A percentile compares a stretch with the other conserved stretches of the same genome.
Evolutionary conservation across 2,113 vertebrate genomes (phyloP).

Genomic region (Shinisaurus crocodilurus): DNA sequence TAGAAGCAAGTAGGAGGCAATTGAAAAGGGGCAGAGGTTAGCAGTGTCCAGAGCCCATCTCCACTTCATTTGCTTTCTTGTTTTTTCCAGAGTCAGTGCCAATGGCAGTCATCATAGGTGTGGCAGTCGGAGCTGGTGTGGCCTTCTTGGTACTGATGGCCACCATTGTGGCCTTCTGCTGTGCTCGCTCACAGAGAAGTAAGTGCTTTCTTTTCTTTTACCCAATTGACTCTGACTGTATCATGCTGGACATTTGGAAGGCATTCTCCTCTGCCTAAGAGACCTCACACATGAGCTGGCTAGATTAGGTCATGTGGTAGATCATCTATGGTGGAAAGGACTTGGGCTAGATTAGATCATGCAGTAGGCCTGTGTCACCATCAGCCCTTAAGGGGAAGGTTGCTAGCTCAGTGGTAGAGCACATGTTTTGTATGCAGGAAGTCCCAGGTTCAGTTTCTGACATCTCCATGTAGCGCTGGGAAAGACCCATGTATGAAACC

Average conservation of each 20-base stretch:
- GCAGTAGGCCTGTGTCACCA: neutral
- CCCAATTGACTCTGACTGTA: neutral
- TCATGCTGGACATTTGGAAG: neutral
- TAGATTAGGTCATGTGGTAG: neutral
- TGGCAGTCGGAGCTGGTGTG: slow-evolving; percentile 95
- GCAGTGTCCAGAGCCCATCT: neutral
- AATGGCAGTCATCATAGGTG: slow-evolving; percentile 96
- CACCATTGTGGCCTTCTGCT: slow-evolving; percentile 98
- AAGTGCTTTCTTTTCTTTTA: slow-evolving; percentile 65
- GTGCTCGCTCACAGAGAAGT: slow-evolving; percentile 98
- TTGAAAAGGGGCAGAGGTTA: neutral
- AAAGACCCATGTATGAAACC: neutral
- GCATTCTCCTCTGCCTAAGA: neutral
- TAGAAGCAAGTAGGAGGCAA: neutral
- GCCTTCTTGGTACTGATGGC: slow-evolving; percentile 96
- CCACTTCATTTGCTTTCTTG: slow-evolving; percentile 31
- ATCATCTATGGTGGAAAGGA: neutral
- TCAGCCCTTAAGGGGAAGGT: neutral
- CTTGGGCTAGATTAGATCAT: neutral
- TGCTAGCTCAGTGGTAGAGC: neutral
- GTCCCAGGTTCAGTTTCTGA: neutral
- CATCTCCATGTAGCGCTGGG: neutral
- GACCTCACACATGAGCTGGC: too few relatives aligned
- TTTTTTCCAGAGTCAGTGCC: slow-evolving; percentile 91
- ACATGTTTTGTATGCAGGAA: neutral